Percentiles rank a stretch among this genome's conserved stretches.
These are phyloP conservation scores for Pentalonia nigronervosa DNA, from an alignment of 1,140 invertebrate species.

Conservation along the genomic window DNA sequence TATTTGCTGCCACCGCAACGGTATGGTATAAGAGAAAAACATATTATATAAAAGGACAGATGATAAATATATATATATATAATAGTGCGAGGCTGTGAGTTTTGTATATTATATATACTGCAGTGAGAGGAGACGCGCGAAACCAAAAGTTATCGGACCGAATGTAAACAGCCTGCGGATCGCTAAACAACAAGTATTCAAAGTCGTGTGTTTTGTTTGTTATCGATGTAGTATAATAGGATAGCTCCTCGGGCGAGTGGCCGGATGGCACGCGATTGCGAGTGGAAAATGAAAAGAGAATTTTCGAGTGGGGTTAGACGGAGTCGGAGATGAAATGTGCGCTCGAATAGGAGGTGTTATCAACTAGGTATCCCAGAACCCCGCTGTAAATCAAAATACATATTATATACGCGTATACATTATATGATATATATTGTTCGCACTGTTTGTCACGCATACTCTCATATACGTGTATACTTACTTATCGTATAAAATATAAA, in stretches of 20 bases:
- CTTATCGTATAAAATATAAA: background rate
- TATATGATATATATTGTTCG: conserved; percentile 31
- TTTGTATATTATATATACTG: background rate
- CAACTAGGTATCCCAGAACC: background rate
- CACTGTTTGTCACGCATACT: conserved; percentile 1
- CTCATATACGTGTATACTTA: background rate
- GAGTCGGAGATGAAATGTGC: background rate
- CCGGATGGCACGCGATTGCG: background rate
- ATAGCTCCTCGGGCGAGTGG: background rate
- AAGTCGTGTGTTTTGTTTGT: background rate
- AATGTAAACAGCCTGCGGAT: conserved; percentile 32
- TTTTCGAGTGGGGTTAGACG: background rate
- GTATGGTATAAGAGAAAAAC: background rate
- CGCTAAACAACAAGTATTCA: conserved; percentile 37
- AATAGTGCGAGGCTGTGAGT: background rate
- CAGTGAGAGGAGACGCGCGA: background rate
- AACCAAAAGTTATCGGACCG: conserved; percentile 41
- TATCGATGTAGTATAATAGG: conserved; percentile 18
- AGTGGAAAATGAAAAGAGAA: background rate
- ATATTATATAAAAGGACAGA: background rate
- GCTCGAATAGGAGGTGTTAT: conserved; percentile 24
- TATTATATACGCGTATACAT: background rate
- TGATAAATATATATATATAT: background rate
- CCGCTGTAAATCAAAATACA: background rate
- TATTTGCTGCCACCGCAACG: background rate